These are phyloP conservation scores for Callocephalon fimbriatum DNA, from an alignment of 2,113 vertebrate genomes.

Conservation along the genomic window DNA sequence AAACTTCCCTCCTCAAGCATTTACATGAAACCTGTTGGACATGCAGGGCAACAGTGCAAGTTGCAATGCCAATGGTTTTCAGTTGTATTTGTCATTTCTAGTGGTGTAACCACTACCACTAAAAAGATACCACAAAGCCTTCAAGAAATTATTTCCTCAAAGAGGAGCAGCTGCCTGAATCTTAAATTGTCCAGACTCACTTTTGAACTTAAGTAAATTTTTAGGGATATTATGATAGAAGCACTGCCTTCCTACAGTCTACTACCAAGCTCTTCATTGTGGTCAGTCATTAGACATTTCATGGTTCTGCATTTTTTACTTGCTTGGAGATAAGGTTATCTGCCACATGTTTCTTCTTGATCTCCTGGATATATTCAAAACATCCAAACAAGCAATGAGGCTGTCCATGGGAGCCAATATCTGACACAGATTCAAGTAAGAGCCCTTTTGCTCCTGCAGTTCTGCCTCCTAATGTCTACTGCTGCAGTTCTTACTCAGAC, in stretches of 20 bases:
- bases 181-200: background rate
- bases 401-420: background rate
- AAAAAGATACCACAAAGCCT: background rate
- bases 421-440: background rate
- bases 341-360: background rate
- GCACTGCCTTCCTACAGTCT: background rate
- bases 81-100: background rate
- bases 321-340: background rate
- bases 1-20: background rate
- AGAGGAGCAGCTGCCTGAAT: background rate
- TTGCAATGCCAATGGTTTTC: background rate
- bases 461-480: background rate
- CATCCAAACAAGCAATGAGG: background rate
- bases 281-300: background rate
- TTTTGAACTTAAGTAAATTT: background rate
- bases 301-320: background rate
- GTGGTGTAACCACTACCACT: background rate
- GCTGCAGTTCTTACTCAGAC: background rate
- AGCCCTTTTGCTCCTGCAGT: background rate
- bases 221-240: background rate
- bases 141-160: background rate
- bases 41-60: background rate
- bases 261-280: background rate
- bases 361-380: background rate
- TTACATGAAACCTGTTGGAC: slow-evolving; percentile 13